Conservation (phyloP, 2,888 invertebrate genomes). For the Agrilus cyanescens region DNA sequence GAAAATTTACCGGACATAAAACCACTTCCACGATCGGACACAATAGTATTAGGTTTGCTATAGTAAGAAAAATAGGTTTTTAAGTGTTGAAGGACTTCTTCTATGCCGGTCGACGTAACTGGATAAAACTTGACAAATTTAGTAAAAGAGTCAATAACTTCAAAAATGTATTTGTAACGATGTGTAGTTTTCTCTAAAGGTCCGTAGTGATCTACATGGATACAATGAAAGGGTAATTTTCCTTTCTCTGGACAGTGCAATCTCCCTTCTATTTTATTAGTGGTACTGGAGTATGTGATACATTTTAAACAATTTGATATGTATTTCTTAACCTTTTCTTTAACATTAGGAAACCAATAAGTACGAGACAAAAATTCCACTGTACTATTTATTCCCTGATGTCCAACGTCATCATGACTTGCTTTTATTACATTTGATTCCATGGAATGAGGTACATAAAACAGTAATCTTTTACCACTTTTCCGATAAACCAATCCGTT, state of each 20-base stretch:
- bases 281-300: conserved; percentile 1
- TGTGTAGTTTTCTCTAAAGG: no score
- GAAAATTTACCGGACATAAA: no score
- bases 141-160: no score
- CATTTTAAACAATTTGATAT: conserved; percentile 1
- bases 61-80: no score
- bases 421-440: no score
- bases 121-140: no score
- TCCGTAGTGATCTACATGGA: conserved; percentile 4
- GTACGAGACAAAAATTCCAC: background rate
- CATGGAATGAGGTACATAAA: no score
- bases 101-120: no score
- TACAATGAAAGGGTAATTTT: background rate
- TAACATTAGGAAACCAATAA: background rate
- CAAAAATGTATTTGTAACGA: no score
- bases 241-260: background rate
- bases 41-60: no score
- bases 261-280: background rate
- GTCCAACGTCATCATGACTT: background rate
- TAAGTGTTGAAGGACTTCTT: no score
- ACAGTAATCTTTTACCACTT: background rate
- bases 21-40: no score
- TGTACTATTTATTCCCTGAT: background rate
- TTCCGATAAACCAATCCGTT: conserved; percentile 1
- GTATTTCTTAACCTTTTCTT: background rate